phyloP scores from a whole-genome alignment of 1,140 invertebrate species.

The Drosophila trapezifrons region DNA sequence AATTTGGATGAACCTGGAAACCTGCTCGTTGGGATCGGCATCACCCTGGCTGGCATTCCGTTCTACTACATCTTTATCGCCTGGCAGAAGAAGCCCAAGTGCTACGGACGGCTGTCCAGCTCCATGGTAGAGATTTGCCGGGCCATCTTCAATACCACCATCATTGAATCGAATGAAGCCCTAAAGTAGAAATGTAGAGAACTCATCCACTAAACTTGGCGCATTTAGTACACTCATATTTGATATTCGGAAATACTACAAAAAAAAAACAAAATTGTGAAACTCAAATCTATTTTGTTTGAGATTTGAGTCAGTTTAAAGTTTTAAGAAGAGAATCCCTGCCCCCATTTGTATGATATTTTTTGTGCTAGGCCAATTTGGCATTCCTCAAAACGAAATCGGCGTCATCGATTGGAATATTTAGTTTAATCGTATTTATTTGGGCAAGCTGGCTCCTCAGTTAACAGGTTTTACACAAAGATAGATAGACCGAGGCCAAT shows the following conservation, averaged over 20 bases:
- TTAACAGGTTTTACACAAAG: constrained; percentile 31
- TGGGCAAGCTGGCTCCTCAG: constrained; percentile 29
- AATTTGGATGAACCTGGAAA: constrained; percentile 91
- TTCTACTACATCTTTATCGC: constrained; percentile 94
- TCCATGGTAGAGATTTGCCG: constrained; percentile 73
- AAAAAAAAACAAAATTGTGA: neutral
- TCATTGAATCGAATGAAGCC: constrained; percentile 74
- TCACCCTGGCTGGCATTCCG: constrained; percentile 95
- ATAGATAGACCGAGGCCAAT: constrained; percentile 15
- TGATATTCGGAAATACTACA: constrained; percentile 44
- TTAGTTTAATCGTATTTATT: constrained; percentile 60
- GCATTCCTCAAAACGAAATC: constrained; percentile 56
- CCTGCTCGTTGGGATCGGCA: constrained; percentile 92
- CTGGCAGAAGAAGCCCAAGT: constrained; percentile 91
- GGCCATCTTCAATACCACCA: constrained; percentile 78
- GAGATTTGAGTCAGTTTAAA: constrained; percentile 11
- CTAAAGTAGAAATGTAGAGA: constrained; percentile 46
- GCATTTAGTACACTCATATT: constrained; percentile 56
- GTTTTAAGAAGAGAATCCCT: constrained; percentile 1
- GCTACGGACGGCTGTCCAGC: constrained; percentile 66
- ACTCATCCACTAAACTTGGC: constrained; percentile 4
- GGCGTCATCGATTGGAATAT: constrained; percentile 41
- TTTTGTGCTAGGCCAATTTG: constrained; percentile 30
- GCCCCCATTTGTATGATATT: constrained; percentile 62
- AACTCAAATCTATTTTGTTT: constrained; percentile 13